Evolutionary conservation across 37 sponge, comb jelly and placozoan genomes (phyloP).

Genomic region (Spongia lamella): DNA sequence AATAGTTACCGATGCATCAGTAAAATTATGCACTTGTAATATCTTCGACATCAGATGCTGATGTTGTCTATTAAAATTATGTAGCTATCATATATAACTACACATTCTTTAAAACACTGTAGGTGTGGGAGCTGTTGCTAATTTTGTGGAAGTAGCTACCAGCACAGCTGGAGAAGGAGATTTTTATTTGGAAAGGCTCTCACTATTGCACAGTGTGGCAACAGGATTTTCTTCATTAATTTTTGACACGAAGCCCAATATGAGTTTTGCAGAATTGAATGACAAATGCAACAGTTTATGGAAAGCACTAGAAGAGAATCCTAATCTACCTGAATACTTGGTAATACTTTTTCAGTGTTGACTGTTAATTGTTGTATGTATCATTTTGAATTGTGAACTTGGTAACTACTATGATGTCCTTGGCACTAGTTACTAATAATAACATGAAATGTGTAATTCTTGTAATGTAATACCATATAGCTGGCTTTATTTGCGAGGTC

Average conservation of each 20-base stretch:
- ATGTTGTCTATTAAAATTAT: too few relatives aligned
- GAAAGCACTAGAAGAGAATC: conserved; percentile 33
- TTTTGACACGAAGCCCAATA: conserved; percentile 10
- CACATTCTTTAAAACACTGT: too few relatives aligned
- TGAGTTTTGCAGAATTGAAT: conserved; percentile 19
- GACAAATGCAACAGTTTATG: conserved; percentile 37
- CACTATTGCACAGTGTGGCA: conserved; percentile 54
- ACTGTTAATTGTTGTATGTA: neutral
- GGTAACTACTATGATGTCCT: too few relatives aligned
- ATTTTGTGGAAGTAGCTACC: conserved; percentile 64
- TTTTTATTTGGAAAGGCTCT: conserved; percentile 51
- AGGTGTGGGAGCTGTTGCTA: conserved; percentile 57
- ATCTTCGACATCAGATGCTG: too few relatives aligned
- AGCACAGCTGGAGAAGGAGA: conserved; percentile 68
- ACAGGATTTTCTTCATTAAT: conserved; percentile 58
- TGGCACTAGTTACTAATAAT: too few relatives aligned
- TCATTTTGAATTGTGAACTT: neutral
- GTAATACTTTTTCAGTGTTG: too few relatives aligned
- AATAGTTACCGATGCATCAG: too few relatives aligned
- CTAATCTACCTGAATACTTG: conserved; percentile 36
- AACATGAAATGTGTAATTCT: too few relatives aligned
- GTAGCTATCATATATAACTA: too few relatives aligned
- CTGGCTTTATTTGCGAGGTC: too few relatives aligned
- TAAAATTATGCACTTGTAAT: too few relatives aligned
- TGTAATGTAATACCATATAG: too few relatives aligned